Evolutionary conservation across 2,797 vertebrate species (phyloP).

Genomic region (Anas acuta): DNA sequence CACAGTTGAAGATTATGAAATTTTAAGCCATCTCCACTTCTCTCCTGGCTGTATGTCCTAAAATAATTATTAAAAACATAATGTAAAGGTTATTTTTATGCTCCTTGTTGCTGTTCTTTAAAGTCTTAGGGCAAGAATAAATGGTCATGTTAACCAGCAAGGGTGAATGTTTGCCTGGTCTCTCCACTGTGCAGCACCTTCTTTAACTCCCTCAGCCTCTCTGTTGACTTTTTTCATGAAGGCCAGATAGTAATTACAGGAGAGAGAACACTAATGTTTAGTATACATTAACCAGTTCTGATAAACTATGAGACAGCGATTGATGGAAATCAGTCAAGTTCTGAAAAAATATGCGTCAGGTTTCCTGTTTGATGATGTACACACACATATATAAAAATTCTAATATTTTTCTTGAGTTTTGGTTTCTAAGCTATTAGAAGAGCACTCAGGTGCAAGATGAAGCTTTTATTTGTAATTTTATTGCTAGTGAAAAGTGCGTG

Average conservation of each 20-base stretch:
- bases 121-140: background rate
- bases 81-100: background rate
- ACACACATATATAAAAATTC: background rate
- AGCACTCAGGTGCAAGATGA: background rate
- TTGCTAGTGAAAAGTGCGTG: background rate
- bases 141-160: background rate
- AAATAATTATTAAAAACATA: background rate
- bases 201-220: background rate
- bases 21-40: background rate
- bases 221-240: background rate
- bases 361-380: background rate
- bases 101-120: background rate
- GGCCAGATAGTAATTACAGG: background rate
- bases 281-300: background rate
- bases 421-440: background rate
- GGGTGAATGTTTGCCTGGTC: background rate
- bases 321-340: background rate
- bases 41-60: background rate
- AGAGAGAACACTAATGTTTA: background rate
- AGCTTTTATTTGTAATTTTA: background rate
- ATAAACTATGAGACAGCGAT: background rate
- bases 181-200: background rate
- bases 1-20: background rate
- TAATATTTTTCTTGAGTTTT: background rate
- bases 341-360: background rate